A percentile compares a stretch with the other conserved stretches of the same genome.
Conservation (phyloP, 2,797 vertebrate species). For the Xiphorhynchus erythropygius region DNA sequence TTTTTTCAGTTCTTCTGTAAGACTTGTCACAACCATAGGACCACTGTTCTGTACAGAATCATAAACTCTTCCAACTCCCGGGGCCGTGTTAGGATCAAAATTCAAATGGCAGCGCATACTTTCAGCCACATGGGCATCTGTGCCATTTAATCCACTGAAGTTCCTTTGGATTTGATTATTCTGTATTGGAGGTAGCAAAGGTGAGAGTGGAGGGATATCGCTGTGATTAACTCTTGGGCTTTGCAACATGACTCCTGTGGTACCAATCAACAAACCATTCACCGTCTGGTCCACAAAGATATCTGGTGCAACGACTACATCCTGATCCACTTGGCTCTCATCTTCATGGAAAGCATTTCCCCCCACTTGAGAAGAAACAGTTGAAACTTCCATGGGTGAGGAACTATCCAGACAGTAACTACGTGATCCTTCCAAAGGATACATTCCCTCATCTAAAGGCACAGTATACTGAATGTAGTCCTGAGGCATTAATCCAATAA, state of each 20-base stretch:
- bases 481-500: constrained; percentile 94
- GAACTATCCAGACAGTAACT: constrained; percentile 90
- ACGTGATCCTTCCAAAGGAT: constrained; percentile 89
- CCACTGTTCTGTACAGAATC: constrained; percentile 95
- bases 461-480: constrained; percentile 99
- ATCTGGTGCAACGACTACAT: constrained; percentile 85
- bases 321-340: constrained; percentile 83
- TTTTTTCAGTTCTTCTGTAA: constrained; percentile 97
- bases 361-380: constrained; percentile 79
- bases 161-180: constrained; percentile 88
- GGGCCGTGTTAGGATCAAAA: constrained; percentile 94
- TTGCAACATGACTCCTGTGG: constrained; percentile 88
- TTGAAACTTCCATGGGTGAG: constrained; percentile 94
- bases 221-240: constrained; percentile 81
- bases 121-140: constrained; percentile 88
- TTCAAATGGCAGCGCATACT: constrained; percentile 94
- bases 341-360: constrained; percentile 81
- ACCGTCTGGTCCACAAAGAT: constrained; percentile 90
- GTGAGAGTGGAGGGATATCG: constrained; percentile 86
- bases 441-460: constrained; percentile 99
- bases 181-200: constrained; percentile 90
- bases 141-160: constrained; percentile 85
- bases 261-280: constrained; percentile 87
- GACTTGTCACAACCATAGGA: constrained; percentile 94
- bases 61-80: constrained; percentile 93